A percentile compares a stretch with the other conserved stretches of the same genome.
These are phyloP conservation scores for Caenorhabditis angaria DNA, from an alignment of 2,888 invertebrate genomes.

Conservation along the genomic window DNA sequence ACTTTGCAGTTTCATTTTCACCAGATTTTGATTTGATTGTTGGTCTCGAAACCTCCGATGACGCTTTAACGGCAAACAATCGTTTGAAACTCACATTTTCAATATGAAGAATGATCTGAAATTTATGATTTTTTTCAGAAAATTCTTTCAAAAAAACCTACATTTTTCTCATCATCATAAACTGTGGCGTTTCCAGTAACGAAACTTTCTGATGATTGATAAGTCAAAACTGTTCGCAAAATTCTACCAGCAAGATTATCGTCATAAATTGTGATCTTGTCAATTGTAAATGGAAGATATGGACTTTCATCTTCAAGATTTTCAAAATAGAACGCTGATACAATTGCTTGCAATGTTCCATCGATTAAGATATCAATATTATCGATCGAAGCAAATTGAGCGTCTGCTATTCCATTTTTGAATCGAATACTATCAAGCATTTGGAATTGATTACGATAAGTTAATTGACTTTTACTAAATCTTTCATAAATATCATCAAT, in stretches of 20 bases:
- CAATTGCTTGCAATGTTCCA: constrained; percentile 49
- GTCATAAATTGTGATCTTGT: constrained; percentile 28
- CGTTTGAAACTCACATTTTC: constrained; percentile 37
- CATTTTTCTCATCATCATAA: constrained; percentile 40
- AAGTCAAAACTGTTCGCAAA: constrained; percentile 24
- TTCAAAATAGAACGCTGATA: constrained; percentile 40
- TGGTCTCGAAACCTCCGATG: constrained; percentile 17
- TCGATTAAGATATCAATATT: constrained; percentile 52
- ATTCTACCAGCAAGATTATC: constrained; percentile 21
- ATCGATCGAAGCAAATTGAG: constrained; percentile 28
- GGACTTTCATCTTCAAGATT: constrained; percentile 35
- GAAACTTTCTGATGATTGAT: constrained; percentile 32
- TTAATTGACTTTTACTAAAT: constrained; percentile 30
- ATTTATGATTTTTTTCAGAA: constrained; percentile 9
- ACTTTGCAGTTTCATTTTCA: constrained; percentile 10
- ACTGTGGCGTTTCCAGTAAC: constrained; percentile 46
- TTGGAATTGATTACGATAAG: constrained; percentile 40
- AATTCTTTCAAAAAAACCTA: background rate
- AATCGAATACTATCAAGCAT: constrained; percentile 28
- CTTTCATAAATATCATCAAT: constrained; percentile 45
- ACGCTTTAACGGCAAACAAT: constrained; percentile 15
- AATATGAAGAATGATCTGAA: constrained; percentile 38
- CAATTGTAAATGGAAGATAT: constrained; percentile 52
- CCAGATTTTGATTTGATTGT: constrained; percentile 16
- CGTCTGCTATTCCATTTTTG: constrained; percentile 37